Base-by-base conservation (phyloP, 2,797 vertebrate species). In the Valencia hispanica region DNA sequence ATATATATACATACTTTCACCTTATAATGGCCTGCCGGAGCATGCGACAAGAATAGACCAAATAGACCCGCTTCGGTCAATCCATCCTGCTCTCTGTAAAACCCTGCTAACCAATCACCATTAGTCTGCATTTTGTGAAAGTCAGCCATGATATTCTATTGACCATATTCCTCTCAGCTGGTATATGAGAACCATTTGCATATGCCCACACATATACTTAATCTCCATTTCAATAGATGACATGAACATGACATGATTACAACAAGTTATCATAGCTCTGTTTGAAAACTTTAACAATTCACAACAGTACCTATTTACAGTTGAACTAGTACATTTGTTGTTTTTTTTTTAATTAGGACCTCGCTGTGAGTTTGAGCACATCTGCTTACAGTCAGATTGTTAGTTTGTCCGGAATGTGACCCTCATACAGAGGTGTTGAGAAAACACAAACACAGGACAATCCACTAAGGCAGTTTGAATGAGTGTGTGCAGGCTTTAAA, bases 381-480 rank as follows among this genome's bases (percentile, higher is more conserved):
- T 89, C 14, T 63, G 75, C 87, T 85, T 85, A 88, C 73, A 80
- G 77, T 70, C 94, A 95, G 92, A 95, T 95, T 17, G 89, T 91
- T 75, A 73, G 22, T 34, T 84, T 82, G 88, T 86, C 90, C 90
- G 75, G 77, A 85, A 84, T 82, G 14, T 53, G 87, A 94, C 93
- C 91, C 91, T 95, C 86, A 30, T 93, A 87, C 86, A 9, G 57
- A 89, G 91, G 92, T 91, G 93, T 86, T 80, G 88, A 89, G 92
- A 91, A 92, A 94, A 91, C 78, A 90, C 81, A 86, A 92, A 91
- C 85, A 90, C 77, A 47, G 82, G 80, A 77, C 82, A 85, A 92
- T 90, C 87, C 88, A 89, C 89, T 90, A 84, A 89, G 90, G 85
- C 55, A 70, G 80, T 75, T 83, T 82, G 86, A 93, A 94, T 91